A percentile compares a stretch with the other conserved stretches of the same genome.
phyloP scores from a whole-genome alignment of 2,113 vertebrate genomes.

The Esox niger region DNA sequence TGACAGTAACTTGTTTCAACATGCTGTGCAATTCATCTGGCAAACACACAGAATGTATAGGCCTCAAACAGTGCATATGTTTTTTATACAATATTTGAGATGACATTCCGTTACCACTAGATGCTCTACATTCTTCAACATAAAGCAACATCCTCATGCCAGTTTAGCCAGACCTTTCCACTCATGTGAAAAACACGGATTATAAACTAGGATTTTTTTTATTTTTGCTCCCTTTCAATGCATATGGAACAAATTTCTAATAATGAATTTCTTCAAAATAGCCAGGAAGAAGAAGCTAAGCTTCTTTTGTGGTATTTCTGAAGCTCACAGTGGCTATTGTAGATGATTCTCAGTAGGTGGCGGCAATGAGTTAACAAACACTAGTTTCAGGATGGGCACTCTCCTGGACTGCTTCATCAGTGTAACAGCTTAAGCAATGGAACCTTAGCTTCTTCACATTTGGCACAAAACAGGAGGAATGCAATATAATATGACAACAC shows the following conservation, averaged over 20 bases:
- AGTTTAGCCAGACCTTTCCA: background rate
- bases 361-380: constrained; percentile 62
- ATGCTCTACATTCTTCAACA: background rate
- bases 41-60: constrained; percentile 3
- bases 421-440: background rate
- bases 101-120: background rate
- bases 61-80: background rate
- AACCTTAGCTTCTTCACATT: too few species aligned
- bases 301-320: background rate
- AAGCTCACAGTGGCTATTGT: constrained; percentile 13
- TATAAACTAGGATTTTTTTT: too few species aligned
- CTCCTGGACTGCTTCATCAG: background rate
- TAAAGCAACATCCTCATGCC: background rate
- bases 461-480: background rate
- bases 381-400: background rate
- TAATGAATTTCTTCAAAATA: too few species aligned
- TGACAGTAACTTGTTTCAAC: background rate
- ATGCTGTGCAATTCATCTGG: background rate
- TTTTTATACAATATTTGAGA: background rate
- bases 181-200: too few species aligned
- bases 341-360: constrained; percentile 68
- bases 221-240: too few species aligned
- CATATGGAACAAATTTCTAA: too few species aligned
- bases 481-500: too few species aligned
- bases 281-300: background rate